A percentile compares a stretch with the other conserved stretches of the same genome.
Conservation (phyloP, 2,888 invertebrate species). For the Cosmia pyralina region DNA sequence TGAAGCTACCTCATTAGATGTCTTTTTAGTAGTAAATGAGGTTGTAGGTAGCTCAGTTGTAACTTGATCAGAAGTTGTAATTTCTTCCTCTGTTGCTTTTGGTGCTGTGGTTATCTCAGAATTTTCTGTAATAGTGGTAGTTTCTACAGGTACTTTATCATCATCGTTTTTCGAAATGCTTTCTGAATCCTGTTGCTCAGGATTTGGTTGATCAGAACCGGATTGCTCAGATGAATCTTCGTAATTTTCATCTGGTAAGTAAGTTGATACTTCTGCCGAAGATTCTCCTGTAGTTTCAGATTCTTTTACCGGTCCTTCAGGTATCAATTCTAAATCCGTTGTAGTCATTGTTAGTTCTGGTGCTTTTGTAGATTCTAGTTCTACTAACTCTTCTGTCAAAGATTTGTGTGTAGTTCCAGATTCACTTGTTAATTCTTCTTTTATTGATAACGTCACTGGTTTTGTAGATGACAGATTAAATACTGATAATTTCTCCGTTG, state of each 20-base stretch:
- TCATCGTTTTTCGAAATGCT: neutral
- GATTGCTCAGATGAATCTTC: neutral
- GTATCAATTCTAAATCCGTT: neutral
- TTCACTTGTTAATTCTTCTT: neutral
- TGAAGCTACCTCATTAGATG: neutral
- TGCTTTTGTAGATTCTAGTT: no score
- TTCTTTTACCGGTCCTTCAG: neutral
- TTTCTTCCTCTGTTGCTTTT: neutral
- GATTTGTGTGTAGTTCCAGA: neutral
- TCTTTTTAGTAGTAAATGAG: neutral
- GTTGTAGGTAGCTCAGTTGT: neutral
- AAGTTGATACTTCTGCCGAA: neutral
- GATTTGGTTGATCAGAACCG: neutral
- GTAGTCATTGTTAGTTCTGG: neutral
- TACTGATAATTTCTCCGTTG: neutral
- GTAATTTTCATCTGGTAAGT: neutral
- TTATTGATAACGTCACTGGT: neutral
- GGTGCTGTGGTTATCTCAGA: neutral
- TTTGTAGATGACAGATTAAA: neutral
- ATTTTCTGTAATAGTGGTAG: neutral
- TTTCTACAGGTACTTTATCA: neutral
- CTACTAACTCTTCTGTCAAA: neutral
- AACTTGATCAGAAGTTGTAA: neutral
- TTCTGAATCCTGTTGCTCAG: neutral
- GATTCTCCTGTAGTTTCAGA: neutral